These are phyloP conservation scores for Irena cyanogastra DNA, from an alignment of 2,113 vertebrate species.

Conservation along the genomic window DNA sequence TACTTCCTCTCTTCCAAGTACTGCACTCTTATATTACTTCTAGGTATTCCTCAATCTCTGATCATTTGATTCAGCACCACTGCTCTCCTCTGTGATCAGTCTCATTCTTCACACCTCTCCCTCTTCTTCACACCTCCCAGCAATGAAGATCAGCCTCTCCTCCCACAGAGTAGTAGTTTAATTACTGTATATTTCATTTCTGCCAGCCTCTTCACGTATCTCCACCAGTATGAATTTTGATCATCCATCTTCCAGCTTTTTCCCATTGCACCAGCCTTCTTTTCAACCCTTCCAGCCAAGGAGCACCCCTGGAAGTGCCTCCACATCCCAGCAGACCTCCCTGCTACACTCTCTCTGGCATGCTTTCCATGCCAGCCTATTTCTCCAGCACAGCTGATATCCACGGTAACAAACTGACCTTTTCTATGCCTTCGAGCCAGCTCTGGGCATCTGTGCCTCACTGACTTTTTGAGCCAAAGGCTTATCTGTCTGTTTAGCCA, in stretches of 20 bases:
- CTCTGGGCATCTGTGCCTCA: background rate
- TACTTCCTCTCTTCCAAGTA: background rate
- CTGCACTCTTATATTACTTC: background rate
- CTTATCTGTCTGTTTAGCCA: conserved; percentile 20
- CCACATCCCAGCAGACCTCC: background rate
- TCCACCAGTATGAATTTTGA: background rate
- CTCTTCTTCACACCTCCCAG: background rate
- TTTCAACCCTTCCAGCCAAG: background rate
- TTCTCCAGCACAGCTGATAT: background rate
- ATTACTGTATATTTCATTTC: background rate
- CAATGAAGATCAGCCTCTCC: background rate
- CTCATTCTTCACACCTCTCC: background rate
- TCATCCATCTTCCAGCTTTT: background rate
- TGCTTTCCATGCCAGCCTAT: background rate
- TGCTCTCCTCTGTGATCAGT: background rate
- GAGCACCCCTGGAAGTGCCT: background rate
- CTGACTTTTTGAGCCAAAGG: background rate
- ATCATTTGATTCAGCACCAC: background rate
- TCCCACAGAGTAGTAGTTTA: background rate
- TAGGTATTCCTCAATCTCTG: background rate
- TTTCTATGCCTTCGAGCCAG: background rate
- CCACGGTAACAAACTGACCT: accelerated
- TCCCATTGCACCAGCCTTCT: background rate
- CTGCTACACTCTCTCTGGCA: background rate
- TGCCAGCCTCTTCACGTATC: background rate